These are phyloP conservation scores for Orius insidiosus DNA, from an alignment of 1,140 invertebrate species.

Conservation along the genomic window DNA sequence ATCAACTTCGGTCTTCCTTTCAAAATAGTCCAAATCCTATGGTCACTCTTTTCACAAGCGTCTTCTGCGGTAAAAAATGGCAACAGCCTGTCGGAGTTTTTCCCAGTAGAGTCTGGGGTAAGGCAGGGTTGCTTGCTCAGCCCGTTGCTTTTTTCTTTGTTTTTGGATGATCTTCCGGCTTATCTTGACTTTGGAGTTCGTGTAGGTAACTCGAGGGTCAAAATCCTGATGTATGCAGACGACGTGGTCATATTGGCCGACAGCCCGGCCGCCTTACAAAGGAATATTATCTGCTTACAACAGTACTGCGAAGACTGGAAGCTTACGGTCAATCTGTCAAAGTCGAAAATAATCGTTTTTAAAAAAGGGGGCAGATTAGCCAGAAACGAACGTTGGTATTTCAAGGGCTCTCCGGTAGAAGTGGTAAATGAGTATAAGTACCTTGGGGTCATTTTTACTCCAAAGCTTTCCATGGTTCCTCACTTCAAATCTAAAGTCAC, in stretches of 20 bases:
- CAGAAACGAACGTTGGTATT: slow-evolving; percentile 1
- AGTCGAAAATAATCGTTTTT: slow-evolving; percentile 20
- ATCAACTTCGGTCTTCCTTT: background rate
- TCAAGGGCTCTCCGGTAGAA: background rate
- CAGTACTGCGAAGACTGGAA: slow-evolving; percentile 15
- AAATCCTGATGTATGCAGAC: slow-evolving; percentile 14
- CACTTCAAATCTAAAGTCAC: too few species aligned
- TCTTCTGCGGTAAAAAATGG: background rate
- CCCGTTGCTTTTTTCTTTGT: slow-evolving; percentile 17
- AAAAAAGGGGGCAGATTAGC: slow-evolving; percentile 14
- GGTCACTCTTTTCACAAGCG: slow-evolving; percentile 9
- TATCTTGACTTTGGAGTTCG: slow-evolving; percentile 8
- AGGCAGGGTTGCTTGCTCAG: slow-evolving; percentile 16
- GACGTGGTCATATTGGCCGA: slow-evolving; percentile 16
- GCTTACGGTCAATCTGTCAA: slow-evolving; percentile 17
- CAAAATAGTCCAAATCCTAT: slow-evolving; percentile 7
- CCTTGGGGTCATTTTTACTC: too few species aligned
- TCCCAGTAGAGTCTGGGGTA: slow-evolving; percentile 14
- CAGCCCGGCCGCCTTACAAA: slow-evolving; percentile 3
- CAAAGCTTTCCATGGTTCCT: too few species aligned
- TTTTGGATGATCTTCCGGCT: slow-evolving; percentile 16
- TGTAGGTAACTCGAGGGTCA: slow-evolving; percentile 9
- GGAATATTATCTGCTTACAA: slow-evolving; percentile 10
- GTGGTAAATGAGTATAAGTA: too few species aligned
- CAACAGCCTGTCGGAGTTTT: slow-evolving; percentile 8